phyloP scores from a whole-genome alignment of 2,888 invertebrate genomes.

The Acanthopleura granulata region DNA sequence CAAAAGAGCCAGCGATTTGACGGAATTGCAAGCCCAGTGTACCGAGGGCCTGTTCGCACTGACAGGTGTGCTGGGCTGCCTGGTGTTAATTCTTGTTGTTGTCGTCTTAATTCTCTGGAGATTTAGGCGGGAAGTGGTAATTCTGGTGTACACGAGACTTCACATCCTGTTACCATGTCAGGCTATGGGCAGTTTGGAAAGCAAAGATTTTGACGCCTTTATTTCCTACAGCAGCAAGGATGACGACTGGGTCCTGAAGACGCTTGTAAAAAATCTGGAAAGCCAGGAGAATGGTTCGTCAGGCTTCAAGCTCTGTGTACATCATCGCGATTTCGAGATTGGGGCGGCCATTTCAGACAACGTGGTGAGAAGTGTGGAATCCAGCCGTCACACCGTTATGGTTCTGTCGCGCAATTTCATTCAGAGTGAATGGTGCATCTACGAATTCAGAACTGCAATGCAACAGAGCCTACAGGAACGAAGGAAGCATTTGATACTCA shows the following conservation, averaged over 20 bases:
- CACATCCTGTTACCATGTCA: slow-evolving; percentile 52
- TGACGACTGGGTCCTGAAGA: slow-evolving; percentile 87
- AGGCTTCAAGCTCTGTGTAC: slow-evolving; percentile 60
- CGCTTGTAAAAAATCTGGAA: slow-evolving; percentile 84
- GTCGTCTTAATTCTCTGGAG: slow-evolving; percentile 25
- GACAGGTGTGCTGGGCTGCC: slow-evolving; percentile 28
- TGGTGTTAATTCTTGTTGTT: slow-evolving; percentile 27
- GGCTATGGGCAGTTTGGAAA: slow-evolving; percentile 6
- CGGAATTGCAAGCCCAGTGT: background rate
- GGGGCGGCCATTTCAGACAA: slow-evolving; percentile 79
- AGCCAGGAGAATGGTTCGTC: slow-evolving; percentile 72
- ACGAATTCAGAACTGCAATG: slow-evolving; percentile 89
- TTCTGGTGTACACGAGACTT: slow-evolving; percentile 53
- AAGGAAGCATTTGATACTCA: slow-evolving; percentile 83
- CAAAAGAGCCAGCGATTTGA: background rate
- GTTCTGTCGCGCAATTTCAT: slow-evolving; percentile 89
- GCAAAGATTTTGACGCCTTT: slow-evolving; percentile 82
- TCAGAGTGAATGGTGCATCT: slow-evolving; percentile 90
- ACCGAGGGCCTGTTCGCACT: background rate
- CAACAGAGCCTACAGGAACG: slow-evolving; percentile 83
- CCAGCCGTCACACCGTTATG: slow-evolving; percentile 86
- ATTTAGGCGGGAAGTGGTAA: slow-evolving; percentile 41
- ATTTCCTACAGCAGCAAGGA: slow-evolving; percentile 91
- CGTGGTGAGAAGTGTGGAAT: slow-evolving; percentile 88
- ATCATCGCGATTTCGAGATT: slow-evolving; percentile 38